These are phyloP conservation scores for Drosophila neocordata DNA, from an alignment of 1,140 invertebrate species.

Conservation along the genomic window DNA sequence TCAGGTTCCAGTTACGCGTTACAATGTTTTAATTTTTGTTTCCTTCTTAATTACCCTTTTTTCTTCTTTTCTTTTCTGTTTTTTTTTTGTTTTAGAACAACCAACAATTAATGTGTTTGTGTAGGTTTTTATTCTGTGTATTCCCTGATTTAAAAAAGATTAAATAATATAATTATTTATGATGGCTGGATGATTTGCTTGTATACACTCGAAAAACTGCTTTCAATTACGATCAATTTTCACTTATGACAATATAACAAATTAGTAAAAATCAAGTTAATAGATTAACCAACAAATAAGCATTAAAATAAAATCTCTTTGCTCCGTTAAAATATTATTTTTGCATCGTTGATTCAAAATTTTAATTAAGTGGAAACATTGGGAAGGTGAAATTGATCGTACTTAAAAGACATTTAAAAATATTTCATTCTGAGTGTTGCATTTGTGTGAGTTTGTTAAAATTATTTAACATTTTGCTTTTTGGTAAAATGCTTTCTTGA, in stretches of 20 bases:
- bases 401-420: conserved; percentile 15
- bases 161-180: conserved; percentile 41
- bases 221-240: background rate
- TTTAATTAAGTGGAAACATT: background rate
- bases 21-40: conserved; percentile 43
- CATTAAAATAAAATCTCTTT: background rate
- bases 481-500: conserved; percentile 75
- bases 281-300: too few species aligned
- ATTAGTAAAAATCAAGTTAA: too few species aligned
- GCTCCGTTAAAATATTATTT: too few species aligned
- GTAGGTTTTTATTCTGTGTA: conserved; percentile 38
- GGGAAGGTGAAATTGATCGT: background rate
- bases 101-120: conserved; percentile 34
- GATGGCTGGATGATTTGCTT: conserved; percentile 62
- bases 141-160: conserved; percentile 30
- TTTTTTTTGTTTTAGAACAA: conserved; percentile 52
- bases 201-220: background rate
- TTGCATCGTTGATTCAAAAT: background rate
- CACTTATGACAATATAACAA: background rate
- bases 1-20: conserved; percentile 69
- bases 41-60: conserved; percentile 19
- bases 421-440: conserved; percentile 35
- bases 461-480: conserved; percentile 25
- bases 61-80: conserved; percentile 13
- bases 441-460: conserved; percentile 33